phyloP scores from a whole-genome alignment of 2,113 vertebrate species.

The Myotis brandtii region DNA sequence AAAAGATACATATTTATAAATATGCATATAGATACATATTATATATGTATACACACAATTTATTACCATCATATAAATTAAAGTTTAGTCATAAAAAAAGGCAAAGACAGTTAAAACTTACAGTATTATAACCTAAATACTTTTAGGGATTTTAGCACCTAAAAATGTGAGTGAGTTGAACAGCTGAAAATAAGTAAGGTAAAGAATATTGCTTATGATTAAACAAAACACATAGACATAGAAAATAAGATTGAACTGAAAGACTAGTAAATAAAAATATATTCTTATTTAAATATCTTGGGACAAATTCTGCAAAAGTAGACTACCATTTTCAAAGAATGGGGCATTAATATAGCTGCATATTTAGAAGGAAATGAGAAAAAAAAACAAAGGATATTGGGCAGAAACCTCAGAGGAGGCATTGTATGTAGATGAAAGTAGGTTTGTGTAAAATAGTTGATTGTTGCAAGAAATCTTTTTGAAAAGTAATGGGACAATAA shows the following conservation, averaged over 20 bases:
- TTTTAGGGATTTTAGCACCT: neutral
- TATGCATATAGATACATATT: neutral
- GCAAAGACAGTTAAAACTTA: neutral
- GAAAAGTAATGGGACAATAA: neutral
- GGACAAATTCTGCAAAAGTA: neutral
- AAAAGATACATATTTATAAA: neutral
- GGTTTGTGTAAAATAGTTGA: neutral
- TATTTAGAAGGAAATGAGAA: neutral
- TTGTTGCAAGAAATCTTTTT: neutral
- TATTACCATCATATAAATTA: neutral
- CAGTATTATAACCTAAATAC: neutral
- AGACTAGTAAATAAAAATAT: neutral
- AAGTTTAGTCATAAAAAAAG: neutral
- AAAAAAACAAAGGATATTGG: neutral
- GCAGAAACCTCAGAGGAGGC: neutral
- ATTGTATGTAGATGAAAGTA: neutral
- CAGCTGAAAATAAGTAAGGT: neutral
- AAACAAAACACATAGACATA: neutral
- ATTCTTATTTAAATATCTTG: neutral
- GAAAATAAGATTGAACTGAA: neutral
- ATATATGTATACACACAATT: neutral
- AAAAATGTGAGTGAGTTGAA: neutral
- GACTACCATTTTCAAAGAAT: neutral
- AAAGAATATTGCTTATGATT: neutral
- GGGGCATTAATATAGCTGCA: neutral